phyloP scores from a whole-genome alignment of 2,797 vertebrate genomes.

The Sparidentex hasta region DNA sequence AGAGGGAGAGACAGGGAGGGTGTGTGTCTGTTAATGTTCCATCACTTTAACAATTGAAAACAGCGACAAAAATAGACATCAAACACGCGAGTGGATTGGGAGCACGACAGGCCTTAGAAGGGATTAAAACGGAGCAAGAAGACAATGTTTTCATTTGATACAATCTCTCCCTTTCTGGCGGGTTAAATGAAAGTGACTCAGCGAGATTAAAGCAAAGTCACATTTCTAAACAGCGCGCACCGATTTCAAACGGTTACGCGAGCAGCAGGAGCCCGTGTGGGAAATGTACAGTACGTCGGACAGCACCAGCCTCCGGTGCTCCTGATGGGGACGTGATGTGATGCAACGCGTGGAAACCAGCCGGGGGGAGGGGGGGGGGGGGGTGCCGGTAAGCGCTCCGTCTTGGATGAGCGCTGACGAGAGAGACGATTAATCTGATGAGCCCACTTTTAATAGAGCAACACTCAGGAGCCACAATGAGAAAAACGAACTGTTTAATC shows the following conservation, averaged over 20 bases:
- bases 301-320: slow-evolving; percentile 24
- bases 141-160: slow-evolving; percentile 34
- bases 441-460: slow-evolving; percentile 18
- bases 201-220: slow-evolving; percentile 13
- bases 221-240: slow-evolving; percentile 5
- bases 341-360: slow-evolving; percentile 75
- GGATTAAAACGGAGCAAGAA: slow-evolving; percentile 33
- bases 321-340: slow-evolving; percentile 57
- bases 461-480: slow-evolving; percentile 5
- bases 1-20: slow-evolving; percentile 10
- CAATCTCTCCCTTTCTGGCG: background rate
- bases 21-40: slow-evolving; percentile 41
- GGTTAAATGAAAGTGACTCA: slow-evolving; percentile 31
- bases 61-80: slow-evolving; percentile 36
- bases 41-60: slow-evolving; percentile 50
- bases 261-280: slow-evolving; percentile 24
- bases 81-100: slow-evolving; percentile 11
- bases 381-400: slow-evolving; percentile 10
- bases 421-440: slow-evolving; percentile 31
- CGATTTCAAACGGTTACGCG: slow-evolving; percentile 49
- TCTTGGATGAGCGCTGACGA: slow-evolving; percentile 51
- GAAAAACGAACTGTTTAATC: slow-evolving; percentile 5
- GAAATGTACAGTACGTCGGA: slow-evolving; percentile 34
- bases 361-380: no score
- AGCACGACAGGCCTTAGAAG: slow-evolving; percentile 28